phyloP scores from a whole-genome alignment of 1,140 invertebrate species.

The Holcopasites calliopsidis region DNA sequence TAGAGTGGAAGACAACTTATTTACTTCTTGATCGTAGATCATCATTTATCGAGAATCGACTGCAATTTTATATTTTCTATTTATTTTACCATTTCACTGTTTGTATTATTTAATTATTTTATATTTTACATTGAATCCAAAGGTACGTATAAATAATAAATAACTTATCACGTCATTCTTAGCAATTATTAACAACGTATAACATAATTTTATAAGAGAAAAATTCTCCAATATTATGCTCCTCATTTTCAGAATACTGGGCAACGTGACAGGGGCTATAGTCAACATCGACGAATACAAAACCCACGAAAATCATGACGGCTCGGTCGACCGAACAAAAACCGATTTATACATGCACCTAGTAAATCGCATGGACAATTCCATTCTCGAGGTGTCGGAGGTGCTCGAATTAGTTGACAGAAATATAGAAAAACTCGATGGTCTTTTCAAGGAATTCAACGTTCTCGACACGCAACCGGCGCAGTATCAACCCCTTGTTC shows the following conservation, averaged over 20 bases:
- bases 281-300: slow-evolving; percentile 96
- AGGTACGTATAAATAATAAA: too few species aligned
- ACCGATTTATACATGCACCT: slow-evolving; percentile 97
- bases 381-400: slow-evolving; percentile 92
- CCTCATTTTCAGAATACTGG: slow-evolving; percentile 88
- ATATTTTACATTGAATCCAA: too few species aligned
- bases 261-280: slow-evolving; percentile 92
- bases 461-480: slow-evolving; percentile 93
- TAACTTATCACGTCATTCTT: too few species aligned
- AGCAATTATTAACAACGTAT: too few species aligned
- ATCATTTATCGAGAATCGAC: too few species aligned
- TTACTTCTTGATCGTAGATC: too few species aligned
- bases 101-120: too few species aligned
- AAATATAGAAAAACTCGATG: slow-evolving; percentile 93
- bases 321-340: slow-evolving; percentile 95
- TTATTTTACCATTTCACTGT: too few species aligned
- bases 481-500: slow-evolving; percentile 84
- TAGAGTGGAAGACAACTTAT: too few species aligned
- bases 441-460: slow-evolving; percentile 95
- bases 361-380: slow-evolving; percentile 93
- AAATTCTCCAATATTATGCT: too few species aligned
- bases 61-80: too few species aligned
- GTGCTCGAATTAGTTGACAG: slow-evolving; percentile 92
- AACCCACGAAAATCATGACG: slow-evolving; percentile 94
- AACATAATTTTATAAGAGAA: too few species aligned